These are phyloP conservation scores for Drosophila neonasuta DNA, from an alignment of 2,888 invertebrate species.

Conservation along the genomic window DNA sequence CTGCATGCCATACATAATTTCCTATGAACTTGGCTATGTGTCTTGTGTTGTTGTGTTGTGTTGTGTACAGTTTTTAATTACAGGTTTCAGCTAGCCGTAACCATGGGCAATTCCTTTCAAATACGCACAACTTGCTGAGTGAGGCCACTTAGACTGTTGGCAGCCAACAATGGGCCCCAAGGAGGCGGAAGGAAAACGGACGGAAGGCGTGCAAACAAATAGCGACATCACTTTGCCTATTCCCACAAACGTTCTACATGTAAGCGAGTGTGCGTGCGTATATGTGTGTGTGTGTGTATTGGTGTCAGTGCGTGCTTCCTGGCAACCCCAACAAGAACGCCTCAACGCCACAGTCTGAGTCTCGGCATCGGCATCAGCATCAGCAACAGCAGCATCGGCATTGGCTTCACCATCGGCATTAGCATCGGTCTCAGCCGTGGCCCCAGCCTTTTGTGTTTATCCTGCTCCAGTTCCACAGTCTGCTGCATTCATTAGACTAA, in stretches of 20 bases:
- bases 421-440: conserved; percentile 14
- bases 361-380: conserved; percentile 1
- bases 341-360: background rate
- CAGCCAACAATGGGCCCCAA: background rate
- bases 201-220: conserved; percentile 42
- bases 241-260: conserved; percentile 38
- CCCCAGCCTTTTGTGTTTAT: conserved; percentile 60
- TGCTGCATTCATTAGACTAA: conserved; percentile 74
- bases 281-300: conserved; percentile 32
- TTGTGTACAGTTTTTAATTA: conserved; percentile 50
- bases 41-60: conserved; percentile 8
- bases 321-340: conserved; percentile 37
- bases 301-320: conserved; percentile 67
- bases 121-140: conserved; percentile 34
- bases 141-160: conserved; percentile 40
- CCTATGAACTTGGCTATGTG: conserved; percentile 9
- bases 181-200: conserved; percentile 10
- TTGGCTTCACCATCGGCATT: conserved; percentile 1
- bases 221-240: conserved; percentile 51
- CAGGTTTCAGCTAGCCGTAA: conserved; percentile 53
- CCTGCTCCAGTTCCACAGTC: conserved; percentile 73
- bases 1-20: conserved; percentile 37
- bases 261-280: conserved; percentile 19
- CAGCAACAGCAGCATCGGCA: conserved; percentile 12
- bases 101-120: conserved; percentile 61